Evolutionary conservation across 2,888 invertebrate genomes (phyloP), one percentile per base, ranked within the genome.

Genomic region (Listrodromus nycthemerus): DNA sequence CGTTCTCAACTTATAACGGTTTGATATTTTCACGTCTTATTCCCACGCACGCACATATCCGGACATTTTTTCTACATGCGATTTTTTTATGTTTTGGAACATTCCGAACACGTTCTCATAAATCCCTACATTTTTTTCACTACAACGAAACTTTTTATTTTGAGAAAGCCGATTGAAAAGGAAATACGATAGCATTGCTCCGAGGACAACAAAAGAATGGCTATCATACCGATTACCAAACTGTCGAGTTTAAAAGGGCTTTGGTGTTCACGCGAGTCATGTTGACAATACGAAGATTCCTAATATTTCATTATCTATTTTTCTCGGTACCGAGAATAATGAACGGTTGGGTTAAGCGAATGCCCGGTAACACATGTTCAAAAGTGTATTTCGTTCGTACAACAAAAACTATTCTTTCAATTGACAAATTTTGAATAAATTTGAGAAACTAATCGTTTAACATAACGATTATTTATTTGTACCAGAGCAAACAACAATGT

Each of bases 171-270:
- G n/a, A n/a, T n/a, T n/a, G n/a, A n/a, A n/a, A 74, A 50, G 80
- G 78, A 41, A 80, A 80, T 50, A 45, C 69, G 77, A 70, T 78
- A 74, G 69, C 65, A 69, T 50, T 58, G 58, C 13, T 19, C 58
- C 52, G 19, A 75, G 37, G 52, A 75, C n/a, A 33, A 70, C 77
- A 27, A 37, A 33, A 71, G 24, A 41, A 66, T 33, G 63, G 27
- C 48, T 50, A 33, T 70, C 69, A 69, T 30, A 16, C 33, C 48
- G 45, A 61, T 71, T 10, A 73, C 16, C 21, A 65, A 61, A 74
- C 13, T 71, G 19, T 33, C 13, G 2, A 21, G 33, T 33, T 30
- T 30, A 30, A n/a, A 5, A n/a, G 27, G n/a, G n/a, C n/a, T 27
- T 10, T 13, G 45, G 45, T 19, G 19, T 66, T 13, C 13, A 41